These are phyloP conservation scores for Telmatochromis brichardi DNA, from an alignment of 2,113 vertebrate species.

Conservation along the genomic window DNA sequence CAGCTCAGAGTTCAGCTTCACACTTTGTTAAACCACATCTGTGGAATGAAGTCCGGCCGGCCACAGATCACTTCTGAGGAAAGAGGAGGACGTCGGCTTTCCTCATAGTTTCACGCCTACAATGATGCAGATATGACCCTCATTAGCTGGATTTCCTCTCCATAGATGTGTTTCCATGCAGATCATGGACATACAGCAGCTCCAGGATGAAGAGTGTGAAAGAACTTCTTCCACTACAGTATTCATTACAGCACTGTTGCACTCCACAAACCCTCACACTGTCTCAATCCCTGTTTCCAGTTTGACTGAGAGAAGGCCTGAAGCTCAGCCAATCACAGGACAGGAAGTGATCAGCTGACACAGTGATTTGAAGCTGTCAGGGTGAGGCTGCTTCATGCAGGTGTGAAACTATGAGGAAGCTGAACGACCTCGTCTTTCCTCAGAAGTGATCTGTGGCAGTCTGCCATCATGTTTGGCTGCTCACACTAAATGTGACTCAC, in stretches of 20 bases:
- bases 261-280: neutral
- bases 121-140: too few relatives aligned
- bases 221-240: neutral
- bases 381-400: neutral
- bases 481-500: fast-evolving
- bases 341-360: neutral
- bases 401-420: neutral
- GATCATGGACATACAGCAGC: too few relatives aligned
- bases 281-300: neutral
- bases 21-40: too few relatives aligned
- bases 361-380: neutral
- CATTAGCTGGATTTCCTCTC: too few relatives aligned
- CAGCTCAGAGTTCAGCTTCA: neutral
- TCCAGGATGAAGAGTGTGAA: neutral
- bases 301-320: neutral
- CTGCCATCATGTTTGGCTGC: neutral
- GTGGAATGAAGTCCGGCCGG: too few relatives aligned
- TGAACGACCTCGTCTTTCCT: neutral
- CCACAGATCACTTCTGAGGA: too few relatives aligned
- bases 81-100: too few relatives aligned
- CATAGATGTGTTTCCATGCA: too few relatives aligned
- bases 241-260: neutral
- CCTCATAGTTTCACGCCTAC: fast-evolving
- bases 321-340: neutral
- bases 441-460: neutral